Evolutionary conservation across 1,140 invertebrate genomes (phyloP).

Genomic region (Propsilocerus akamusi): DNA sequence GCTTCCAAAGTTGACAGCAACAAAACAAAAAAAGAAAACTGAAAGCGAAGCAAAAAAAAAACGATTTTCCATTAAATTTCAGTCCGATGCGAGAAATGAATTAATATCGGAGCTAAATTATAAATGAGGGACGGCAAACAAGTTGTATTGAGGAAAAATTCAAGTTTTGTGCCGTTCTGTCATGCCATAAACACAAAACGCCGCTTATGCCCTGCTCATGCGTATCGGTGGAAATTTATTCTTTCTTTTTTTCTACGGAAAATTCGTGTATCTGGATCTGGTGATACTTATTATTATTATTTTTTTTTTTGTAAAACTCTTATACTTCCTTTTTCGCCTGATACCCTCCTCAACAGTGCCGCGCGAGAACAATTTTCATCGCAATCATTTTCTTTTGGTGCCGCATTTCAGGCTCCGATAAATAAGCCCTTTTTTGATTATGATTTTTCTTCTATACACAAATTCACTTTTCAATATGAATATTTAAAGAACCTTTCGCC

Average conservation of each 20-base stretch:
- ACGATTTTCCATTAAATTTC: too few relatives aligned
- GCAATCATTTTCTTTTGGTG: background rate
- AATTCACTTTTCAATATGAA: background rate
- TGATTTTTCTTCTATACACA: background rate
- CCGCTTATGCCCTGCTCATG: background rate
- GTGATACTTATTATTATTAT: background rate
- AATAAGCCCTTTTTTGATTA: constrained; percentile 2
- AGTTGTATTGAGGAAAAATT: background rate
- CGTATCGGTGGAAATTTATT: background rate
- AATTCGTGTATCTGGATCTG: background rate
- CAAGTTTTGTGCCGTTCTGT: background rate
- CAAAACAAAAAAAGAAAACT: background rate
- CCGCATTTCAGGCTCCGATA: background rate
- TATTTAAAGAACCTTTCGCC: background rate
- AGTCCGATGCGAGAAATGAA: too few relatives aligned
- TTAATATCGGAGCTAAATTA: constrained; percentile 2
- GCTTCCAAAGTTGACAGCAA: background rate
- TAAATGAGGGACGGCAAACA: constrained; percentile 3
- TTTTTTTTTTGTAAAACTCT: background rate
- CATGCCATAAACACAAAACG: too few relatives aligned
- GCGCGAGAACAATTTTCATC: too few relatives aligned
- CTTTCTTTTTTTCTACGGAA: too few relatives aligned
- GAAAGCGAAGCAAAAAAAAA: too few relatives aligned
- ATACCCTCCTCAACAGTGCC: too few relatives aligned
- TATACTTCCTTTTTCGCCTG: background rate